phyloP scores from a whole-genome alignment of 2,113 vertebrate genomes.

The Nerophis ophidion region DNA sequence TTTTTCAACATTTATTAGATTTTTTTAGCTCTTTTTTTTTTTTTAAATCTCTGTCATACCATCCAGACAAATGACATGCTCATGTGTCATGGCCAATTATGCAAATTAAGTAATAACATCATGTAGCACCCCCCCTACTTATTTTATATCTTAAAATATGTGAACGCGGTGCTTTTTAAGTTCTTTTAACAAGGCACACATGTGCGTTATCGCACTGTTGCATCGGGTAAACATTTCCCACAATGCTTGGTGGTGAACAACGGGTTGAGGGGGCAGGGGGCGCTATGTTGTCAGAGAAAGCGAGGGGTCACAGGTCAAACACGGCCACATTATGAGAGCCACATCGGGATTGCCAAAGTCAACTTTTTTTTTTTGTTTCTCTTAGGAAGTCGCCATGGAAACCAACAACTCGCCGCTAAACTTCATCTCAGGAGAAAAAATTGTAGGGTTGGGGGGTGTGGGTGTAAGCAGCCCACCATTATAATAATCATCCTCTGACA shows the following conservation, averaged over 20 bases:
- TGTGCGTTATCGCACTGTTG: neutral
- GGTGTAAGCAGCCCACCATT: neutral
- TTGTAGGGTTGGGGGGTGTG: no score
- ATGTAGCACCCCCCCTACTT: no score
- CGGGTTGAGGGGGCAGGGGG: neutral
- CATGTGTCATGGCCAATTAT: no score
- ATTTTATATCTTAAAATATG: no score
- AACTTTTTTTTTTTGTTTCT: neutral
- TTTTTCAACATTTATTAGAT: no score
- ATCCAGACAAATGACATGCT: no score
- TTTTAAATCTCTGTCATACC: no score
- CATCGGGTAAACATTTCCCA: neutral
- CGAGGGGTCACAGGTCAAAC: conserved; percentile 5
- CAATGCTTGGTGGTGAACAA: neutral
- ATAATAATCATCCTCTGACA: neutral
- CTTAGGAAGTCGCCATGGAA: neutral
- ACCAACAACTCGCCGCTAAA: neutral
- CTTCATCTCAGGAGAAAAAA: neutral
- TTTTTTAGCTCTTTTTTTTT: no score
- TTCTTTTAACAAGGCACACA: neutral
- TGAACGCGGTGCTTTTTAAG: no score
- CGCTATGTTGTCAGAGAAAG: neutral
- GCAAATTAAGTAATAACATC: no score
- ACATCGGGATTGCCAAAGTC: neutral
- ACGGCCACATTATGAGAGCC: neutral